phyloP scores from a whole-genome alignment of 2,797 vertebrate genomes.

The Tadarida brasiliensis region DNA sequence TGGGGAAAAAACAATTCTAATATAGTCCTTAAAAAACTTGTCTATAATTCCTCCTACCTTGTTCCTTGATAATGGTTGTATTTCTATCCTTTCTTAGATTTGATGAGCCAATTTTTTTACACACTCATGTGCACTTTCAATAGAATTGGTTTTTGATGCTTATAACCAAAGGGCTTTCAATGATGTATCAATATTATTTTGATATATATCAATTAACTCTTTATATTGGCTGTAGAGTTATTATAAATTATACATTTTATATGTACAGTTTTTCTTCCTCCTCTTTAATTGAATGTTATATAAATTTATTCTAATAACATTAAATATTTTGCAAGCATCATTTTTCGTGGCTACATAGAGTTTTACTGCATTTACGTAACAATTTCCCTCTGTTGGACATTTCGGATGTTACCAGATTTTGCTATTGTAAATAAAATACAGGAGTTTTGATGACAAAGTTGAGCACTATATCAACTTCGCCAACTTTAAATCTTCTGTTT shows the following conservation, averaged over 20 bases:
- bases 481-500: not conserved
- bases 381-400: not conserved
- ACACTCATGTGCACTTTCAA: not conserved
- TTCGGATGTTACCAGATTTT: not conserved
- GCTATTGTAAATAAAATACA: not conserved
- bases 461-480: not conserved
- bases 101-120: not conserved
- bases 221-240: not conserved
- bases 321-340: not conserved
- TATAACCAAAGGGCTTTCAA: not conserved
- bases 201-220: not conserved
- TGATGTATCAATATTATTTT: not conserved
- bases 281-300: not conserved
- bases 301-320: not conserved
- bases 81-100: not conserved
- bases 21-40: not conserved
- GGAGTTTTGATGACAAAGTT: not conserved
- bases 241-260: constrained; percentile 15
- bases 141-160: not conserved
- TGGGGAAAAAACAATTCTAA: not conserved
- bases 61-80: not conserved
- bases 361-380: not conserved
- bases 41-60: not conserved
- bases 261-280: not conserved
- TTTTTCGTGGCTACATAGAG: not conserved